Percentiles rank a stretch among this genome's conserved stretches.
phyloP scores from a whole-genome alignment of 2,797 vertebrate species.

The Molossus alvarezi region DNA sequence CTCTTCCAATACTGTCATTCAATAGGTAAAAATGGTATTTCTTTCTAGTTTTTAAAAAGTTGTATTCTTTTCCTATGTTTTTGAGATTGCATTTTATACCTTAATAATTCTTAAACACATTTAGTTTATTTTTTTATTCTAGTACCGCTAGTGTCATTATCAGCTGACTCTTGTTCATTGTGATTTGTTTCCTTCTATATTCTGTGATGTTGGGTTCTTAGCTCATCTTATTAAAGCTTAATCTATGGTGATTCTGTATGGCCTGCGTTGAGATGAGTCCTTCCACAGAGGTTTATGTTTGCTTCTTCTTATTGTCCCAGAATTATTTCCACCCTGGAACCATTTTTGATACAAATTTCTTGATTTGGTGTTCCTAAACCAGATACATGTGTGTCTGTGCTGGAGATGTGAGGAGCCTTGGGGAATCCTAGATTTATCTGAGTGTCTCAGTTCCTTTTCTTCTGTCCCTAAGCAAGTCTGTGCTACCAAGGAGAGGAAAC shows the following conservation, averaged over 20 bases:
- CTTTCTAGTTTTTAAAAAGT: not conserved
- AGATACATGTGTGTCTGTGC: not conserved
- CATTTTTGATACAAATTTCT: constrained; percentile 1
- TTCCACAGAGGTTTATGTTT: not conserved
- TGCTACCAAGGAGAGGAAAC: constrained; percentile 25
- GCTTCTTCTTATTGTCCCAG: not conserved
- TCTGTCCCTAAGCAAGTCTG: constrained; percentile 17
- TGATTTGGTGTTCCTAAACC: not conserved
- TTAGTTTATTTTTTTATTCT: constrained; percentile 51
- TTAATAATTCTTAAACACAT: constrained; percentile 30
- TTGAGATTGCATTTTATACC: not conserved
- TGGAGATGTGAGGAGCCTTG: not conserved
- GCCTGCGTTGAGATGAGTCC: not conserved
- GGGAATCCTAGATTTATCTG: not conserved
- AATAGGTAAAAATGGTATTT: constrained; percentile 37
- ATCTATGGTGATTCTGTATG: constrained; percentile 10
- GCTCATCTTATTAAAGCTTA: constrained; percentile 30
- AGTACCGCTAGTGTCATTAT: not conserved
- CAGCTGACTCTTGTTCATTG: constrained; percentile 9
- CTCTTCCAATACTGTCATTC: constrained; percentile 49
- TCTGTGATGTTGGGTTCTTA: constrained; percentile 13
- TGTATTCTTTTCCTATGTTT: constrained; percentile 44
- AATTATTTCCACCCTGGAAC: not conserved
- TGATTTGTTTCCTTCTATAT: constrained; percentile 28
- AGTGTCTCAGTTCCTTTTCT: constrained; percentile 3